Conservation (phyloP, 1,140 invertebrate genomes). For the Pseudachorutes palmiensis region DNA sequence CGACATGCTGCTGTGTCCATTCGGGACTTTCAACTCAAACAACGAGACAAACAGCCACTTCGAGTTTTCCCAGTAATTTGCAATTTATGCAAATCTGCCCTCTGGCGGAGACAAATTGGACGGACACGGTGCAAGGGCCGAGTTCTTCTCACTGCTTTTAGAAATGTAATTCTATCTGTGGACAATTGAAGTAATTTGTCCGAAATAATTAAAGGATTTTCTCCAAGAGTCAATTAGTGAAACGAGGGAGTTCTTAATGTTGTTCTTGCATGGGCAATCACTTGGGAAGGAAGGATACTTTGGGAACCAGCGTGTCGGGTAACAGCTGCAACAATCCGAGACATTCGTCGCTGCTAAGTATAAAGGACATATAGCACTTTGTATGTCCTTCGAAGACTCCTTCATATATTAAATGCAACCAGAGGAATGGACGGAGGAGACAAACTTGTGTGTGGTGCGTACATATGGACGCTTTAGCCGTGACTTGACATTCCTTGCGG, state of each 20-base stretch:
- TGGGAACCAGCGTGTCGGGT: background rate
- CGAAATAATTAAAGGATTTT: background rate
- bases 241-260: background rate
- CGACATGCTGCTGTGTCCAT: no score
- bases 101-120: no score
- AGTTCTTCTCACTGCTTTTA: no score
- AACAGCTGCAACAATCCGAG: constrained; percentile 1
- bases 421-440: constrained; percentile 9
- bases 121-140: no score
- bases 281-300: background rate
- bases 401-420: background rate
- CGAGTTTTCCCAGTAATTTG: no score
- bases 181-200: constrained; percentile 3
- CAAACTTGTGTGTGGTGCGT: background rate
- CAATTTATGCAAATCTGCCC: no score
- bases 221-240: background rate
- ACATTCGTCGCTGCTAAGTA: background rate
- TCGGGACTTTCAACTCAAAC: no score
- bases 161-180: background rate
- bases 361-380: background rate
- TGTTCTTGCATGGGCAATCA: background rate
- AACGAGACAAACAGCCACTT: no score
- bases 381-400: background rate
- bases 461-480: background rate
- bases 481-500: background rate